Evolutionary conservation across 1,140 invertebrate species (phyloP), one percentile per base, ranked within the genome.

Genomic region (Lordiphosa collinella): DNA sequence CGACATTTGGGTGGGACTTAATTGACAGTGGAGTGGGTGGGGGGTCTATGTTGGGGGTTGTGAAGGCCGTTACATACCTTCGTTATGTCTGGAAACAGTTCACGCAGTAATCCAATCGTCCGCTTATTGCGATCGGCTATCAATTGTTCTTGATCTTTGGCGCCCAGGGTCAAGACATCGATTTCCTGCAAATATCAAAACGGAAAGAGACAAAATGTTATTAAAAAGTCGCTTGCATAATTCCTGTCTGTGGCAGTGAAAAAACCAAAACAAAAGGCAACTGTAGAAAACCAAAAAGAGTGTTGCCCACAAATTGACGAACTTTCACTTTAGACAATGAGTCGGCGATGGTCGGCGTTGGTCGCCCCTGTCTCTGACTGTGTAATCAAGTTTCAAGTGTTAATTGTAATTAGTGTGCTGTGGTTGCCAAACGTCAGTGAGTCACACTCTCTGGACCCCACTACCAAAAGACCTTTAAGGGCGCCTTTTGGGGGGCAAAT

Each of bases 41-140:
- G 18, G 29, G 18, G 14, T 18, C 7, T 22, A 13, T 35, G 25
- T 22, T 29, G 6, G 25, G 25, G 25, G 7, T 29, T 16, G 7
- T 0, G 16, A 29, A 11, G 13, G 43, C 0, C 2, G 8, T 4
- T 48, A 53, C 79, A 56, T 92, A 95, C 94, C 93, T 94, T 92
- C 55, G 93, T 93, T 55, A 94, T 90, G 25, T 92, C 91, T n/a
- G 94, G 94, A 86, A 95, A 94, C 13, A 94, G 90, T 87, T 94
- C 92, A 46, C 94, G 90, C 37, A 94, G 91, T 75, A 94, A 91
- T 71, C 93, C 93, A 70, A 95, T 94, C 38, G 94, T 94, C 79
- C 94, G 90, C 89, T 94, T 94, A 88, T 93, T 93, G 75, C 94
- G 91, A 60, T 93, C 91, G 75, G 92, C 91, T 50, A 91, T 70